phyloP scores from a whole-genome alignment of 2,888 invertebrate genomes.

The Drosophila quinaria region DNA sequence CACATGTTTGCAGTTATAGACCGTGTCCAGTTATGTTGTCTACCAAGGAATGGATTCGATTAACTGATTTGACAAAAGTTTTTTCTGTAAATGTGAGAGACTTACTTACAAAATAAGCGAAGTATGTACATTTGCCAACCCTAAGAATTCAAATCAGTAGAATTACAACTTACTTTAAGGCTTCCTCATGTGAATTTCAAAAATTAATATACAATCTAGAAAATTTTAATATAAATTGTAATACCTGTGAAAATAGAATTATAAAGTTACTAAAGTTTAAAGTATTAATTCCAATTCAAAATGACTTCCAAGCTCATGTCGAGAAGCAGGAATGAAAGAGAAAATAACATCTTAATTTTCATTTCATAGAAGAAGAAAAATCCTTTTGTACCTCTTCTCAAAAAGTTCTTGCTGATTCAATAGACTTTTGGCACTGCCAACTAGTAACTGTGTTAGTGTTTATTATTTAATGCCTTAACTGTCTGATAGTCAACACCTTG shows the following conservation, averaged over 20 bases:
- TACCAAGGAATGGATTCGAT: constrained; percentile 9
- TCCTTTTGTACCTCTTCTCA: not conserved
- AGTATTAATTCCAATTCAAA: not conserved
- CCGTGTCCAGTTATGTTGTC: constrained; percentile 20
- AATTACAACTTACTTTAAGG: no score
- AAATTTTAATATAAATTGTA: no score
- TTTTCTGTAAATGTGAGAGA: not conserved
- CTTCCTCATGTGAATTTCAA: no score
- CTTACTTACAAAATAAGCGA: not conserved
- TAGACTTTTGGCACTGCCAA: constrained; percentile 11
- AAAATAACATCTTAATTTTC: constrained; percentile 2
- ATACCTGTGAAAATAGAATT: no score
- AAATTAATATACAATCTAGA: no score
- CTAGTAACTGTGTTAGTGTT: constrained; percentile 33
- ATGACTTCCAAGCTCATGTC: not conserved
- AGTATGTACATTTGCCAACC: not conserved
- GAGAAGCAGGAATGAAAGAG: not conserved
- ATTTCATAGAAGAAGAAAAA: not conserved
- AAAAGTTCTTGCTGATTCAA: constrained; percentile 4
- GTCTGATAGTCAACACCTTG: constrained; percentile 64
- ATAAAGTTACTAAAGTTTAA: no score
- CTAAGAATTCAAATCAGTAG: not conserved
- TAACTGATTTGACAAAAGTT: not conserved
- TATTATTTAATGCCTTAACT: constrained; percentile 69
- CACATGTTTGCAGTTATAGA: constrained; percentile 41